A percentile compares a stretch with the other conserved stretches of the same genome.
Evolutionary conservation across 2,797 vertebrate genomes (phyloP).

Genomic region (Myotis findleyi): DNA sequence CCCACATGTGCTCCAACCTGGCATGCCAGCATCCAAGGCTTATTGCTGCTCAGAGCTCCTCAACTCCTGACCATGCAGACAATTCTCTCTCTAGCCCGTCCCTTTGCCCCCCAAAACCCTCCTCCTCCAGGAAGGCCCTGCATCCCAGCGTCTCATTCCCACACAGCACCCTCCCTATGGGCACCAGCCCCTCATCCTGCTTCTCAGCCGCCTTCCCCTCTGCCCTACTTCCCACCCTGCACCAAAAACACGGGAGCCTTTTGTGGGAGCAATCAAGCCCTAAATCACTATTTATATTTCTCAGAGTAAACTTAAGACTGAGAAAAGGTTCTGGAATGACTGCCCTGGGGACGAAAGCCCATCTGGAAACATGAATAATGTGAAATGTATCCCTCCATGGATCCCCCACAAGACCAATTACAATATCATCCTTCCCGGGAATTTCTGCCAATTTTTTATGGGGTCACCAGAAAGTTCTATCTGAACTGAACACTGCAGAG

Average conservation of each 20-base stretch:
- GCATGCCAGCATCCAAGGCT: background rate
- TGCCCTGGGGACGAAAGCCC: constrained; percentile 66
- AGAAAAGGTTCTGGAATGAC: constrained; percentile 78
- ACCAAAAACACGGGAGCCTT: constrained; percentile 43
- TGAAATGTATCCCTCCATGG: constrained; percentile 72
- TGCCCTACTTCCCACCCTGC: constrained; percentile 10
- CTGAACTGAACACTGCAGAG: constrained; percentile 62
- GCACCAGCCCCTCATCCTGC: background rate
- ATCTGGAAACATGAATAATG: constrained; percentile 79
- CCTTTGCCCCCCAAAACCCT: background rate
- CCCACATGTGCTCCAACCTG: background rate
- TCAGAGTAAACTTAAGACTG: constrained; percentile 73
- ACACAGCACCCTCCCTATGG: background rate
- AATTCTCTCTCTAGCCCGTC: accelerated
- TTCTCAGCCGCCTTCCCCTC: constrained; percentile 27
- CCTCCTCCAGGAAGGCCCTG: background rate
- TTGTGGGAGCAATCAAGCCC: constrained; percentile 55
- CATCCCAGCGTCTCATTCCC: background rate
- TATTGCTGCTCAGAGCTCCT: background rate
- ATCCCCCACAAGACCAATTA: constrained; percentile 78
- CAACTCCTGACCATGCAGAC: background rate
- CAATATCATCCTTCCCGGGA: constrained; percentile 72
- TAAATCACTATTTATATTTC: constrained; percentile 80
- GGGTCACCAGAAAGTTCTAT: constrained; percentile 77
- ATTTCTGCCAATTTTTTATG: constrained; percentile 76